Conservation (phyloP, 1,140 invertebrate species). For the Hyles vespertilio region DNA sequence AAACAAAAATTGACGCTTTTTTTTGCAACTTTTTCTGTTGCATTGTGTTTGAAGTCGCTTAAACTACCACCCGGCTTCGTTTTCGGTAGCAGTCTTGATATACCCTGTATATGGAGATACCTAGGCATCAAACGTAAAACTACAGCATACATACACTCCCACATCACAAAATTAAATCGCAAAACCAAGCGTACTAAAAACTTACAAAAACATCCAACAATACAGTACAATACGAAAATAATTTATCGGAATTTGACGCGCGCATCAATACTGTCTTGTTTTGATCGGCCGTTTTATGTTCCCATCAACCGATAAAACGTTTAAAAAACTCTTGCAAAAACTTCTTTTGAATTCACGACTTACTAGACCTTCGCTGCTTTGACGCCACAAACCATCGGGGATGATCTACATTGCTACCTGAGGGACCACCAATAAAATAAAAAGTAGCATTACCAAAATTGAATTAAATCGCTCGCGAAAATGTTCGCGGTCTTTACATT, state of each 20-base stretch:
- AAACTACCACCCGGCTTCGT: too few species aligned
- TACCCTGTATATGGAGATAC: too few species aligned
- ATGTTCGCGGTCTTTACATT: constrained; percentile 4
- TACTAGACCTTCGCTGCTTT: too few species aligned
- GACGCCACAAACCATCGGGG: neutral
- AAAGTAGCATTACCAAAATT: constrained; percentile 56
- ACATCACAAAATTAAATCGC: too few species aligned
- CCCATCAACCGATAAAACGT: constrained; percentile 18
- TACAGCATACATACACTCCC: too few species aligned
- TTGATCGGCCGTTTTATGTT: constrained; percentile 20
- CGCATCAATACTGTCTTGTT: constrained; percentile 21
- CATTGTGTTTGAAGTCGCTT: too few species aligned
- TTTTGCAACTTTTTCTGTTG: too few species aligned
- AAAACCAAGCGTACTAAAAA: too few species aligned
- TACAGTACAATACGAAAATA: constrained; percentile 3
- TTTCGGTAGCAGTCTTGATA: too few species aligned
- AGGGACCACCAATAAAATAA: constrained; percentile 46
- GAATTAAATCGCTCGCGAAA: constrained; percentile 51
- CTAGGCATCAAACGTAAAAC: too few species aligned
- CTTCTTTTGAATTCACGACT: neutral
- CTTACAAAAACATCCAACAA: too few species aligned
- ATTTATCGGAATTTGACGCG: constrained; percentile 16
- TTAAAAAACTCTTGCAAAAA: constrained; percentile 13
- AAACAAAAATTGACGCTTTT: too few species aligned
- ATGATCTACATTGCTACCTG: constrained; percentile 25